Conservation (phyloP, 2,888 invertebrate genomes). For the Tachina fera region DNA sequence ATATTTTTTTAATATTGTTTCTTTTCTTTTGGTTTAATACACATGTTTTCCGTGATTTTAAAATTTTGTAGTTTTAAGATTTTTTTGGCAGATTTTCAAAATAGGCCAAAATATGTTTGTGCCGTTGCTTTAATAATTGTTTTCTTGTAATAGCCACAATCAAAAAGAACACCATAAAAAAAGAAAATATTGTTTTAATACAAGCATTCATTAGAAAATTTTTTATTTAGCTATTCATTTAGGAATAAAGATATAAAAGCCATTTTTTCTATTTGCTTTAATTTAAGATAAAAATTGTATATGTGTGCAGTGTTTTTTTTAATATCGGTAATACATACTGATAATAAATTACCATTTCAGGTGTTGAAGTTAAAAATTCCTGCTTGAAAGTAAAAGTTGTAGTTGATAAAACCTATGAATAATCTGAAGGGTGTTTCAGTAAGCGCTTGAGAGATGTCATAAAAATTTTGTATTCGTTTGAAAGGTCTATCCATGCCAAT, state of each 20-base stretch:
- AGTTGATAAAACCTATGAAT: too few species aligned
- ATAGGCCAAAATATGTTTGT: constrained; percentile 17
- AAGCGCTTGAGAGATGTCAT: too few species aligned
- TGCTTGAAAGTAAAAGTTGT: too few species aligned
- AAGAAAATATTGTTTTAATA: constrained; percentile 36
- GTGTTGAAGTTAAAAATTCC: too few species aligned
- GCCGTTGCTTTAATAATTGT: constrained; percentile 34
- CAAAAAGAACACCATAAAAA: constrained; percentile 32
- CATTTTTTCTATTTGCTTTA: background rate
- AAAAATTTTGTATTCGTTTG: too few species aligned
- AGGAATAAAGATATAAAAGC: constrained; percentile 15
- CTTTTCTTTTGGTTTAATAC: constrained; percentile 7
- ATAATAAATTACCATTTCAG: too few species aligned
- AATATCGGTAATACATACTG: too few species aligned
- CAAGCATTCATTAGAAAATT: constrained; percentile 46
- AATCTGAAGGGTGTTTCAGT: too few species aligned
- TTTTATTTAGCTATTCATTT: background rate
- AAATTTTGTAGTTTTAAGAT: constrained; percentile 1
- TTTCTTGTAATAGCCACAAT: constrained; percentile 45
- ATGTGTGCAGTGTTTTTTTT: too few species aligned
- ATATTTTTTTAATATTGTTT: constrained; percentile 2
- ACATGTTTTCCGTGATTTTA: constrained; percentile 13
- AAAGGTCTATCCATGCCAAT: too few species aligned
- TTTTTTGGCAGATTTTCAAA: constrained; percentile 61
- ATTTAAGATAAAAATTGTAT: background rate